phyloP scores from a whole-genome alignment of 2,797 vertebrate genomes.

The Sardinella longiceps region DNA sequence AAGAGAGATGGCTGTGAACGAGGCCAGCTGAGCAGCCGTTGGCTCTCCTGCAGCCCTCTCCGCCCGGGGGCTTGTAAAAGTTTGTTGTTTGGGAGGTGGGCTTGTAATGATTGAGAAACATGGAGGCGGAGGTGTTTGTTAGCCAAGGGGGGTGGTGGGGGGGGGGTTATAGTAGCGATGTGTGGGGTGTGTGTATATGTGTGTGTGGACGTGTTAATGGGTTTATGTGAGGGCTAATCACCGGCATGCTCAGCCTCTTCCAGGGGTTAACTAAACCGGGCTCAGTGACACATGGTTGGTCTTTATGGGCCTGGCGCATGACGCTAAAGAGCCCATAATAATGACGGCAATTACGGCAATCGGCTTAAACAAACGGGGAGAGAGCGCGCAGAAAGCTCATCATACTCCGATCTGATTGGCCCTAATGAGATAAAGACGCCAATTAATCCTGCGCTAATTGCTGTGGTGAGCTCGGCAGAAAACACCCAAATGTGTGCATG shows the following conservation, averaged over 20 bases:
- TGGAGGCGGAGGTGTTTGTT: conserved; percentile 14
- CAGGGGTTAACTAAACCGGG: conserved; percentile 91
- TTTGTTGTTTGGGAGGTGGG: conserved; percentile 29
- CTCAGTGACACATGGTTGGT: conserved; percentile 91
- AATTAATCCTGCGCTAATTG: conserved; percentile 99
- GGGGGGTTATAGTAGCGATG: conserved; percentile 56
- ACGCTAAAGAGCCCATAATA: conserved; percentile 97
- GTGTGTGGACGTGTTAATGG: conserved; percentile 62
- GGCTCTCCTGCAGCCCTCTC: conserved; percentile 14
- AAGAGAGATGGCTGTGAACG: conserved; percentile 34
- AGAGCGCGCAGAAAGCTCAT: conserved; percentile 96
- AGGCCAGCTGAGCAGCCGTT: conserved; percentile 10
- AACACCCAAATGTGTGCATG: conserved; percentile 96
- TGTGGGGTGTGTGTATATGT: conserved; percentile 46
- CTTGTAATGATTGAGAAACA: conserved; percentile 60
- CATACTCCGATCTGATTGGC: conserved; percentile 98
- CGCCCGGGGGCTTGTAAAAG: conserved; percentile 31
- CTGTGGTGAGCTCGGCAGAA: conserved; percentile 88
- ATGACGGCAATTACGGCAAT: conserved; percentile 99
- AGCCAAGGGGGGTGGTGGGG: conserved; percentile 36
- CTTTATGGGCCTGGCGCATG: conserved; percentile 89
- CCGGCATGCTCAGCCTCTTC: conserved; percentile 71
- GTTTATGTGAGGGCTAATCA: conserved; percentile 72
- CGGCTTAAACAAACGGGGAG: conserved; percentile 94
- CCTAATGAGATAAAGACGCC: conserved; percentile 99